A percentile compares a stretch with the other conserved stretches of the same genome.
These are phyloP conservation scores for Dysdera silvatica DNA, from an alignment of 1,140 invertebrate species.

Conservation along the genomic window DNA sequence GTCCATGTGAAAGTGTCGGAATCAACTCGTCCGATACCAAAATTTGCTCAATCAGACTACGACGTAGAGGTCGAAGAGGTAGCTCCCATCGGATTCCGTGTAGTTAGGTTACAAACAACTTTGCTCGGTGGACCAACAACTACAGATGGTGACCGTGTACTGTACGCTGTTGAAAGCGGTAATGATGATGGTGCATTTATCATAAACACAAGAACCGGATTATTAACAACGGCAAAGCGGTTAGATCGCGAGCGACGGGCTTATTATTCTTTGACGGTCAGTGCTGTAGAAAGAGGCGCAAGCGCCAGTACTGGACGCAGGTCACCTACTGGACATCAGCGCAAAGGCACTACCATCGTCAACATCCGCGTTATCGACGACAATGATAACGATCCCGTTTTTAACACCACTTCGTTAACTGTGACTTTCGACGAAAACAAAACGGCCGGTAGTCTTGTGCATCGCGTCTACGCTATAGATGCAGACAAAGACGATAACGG, in stretches of 20 bases:
- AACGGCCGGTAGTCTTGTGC: conserved; percentile 68
- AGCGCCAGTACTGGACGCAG: conserved; percentile 52
- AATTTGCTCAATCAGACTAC: conserved; percentile 80
- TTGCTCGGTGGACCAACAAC: conserved; percentile 78
- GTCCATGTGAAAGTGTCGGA: conserved; percentile 83
- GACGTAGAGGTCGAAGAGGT: conserved; percentile 78
- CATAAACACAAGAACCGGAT: conserved; percentile 77
- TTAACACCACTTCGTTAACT: conserved; percentile 57
- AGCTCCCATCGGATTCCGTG: conserved; percentile 75
- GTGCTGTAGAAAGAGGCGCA: conserved; percentile 74
- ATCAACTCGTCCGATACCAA: conserved; percentile 89
- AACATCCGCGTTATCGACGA: conserved; percentile 76
- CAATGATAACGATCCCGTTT: conserved; percentile 88
- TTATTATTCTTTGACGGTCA: conserved; percentile 81
- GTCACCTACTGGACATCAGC: conserved; percentile 37
- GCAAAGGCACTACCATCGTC: conserved; percentile 73
- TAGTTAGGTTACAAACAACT: conserved; percentile 74
- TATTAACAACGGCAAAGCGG: conserved; percentile 71
- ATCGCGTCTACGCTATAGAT: conserved; percentile 74
- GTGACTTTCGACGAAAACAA: conserved; percentile 69
- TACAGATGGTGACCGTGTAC: too few species aligned
- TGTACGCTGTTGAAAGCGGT: conserved; percentile 79
- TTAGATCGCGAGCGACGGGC: conserved; percentile 82
- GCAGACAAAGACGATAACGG: conserved; percentile 87
- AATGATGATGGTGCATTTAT: conserved; percentile 81